Evolutionary conservation across 2,888 invertebrate species (phyloP).

Genomic region (Ormia ochracea): DNA sequence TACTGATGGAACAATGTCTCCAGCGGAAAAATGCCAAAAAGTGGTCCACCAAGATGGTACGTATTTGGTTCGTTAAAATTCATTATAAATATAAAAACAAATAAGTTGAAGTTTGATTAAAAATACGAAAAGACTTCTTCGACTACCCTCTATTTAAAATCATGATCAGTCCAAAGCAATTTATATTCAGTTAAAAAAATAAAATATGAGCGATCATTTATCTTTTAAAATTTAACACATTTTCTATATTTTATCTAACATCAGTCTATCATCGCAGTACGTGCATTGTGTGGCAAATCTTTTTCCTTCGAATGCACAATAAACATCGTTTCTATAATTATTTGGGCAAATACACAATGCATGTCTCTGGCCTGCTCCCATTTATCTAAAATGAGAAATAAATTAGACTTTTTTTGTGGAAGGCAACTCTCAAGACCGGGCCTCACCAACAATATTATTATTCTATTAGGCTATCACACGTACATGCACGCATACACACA

Average conservation of each 20-base stretch:
- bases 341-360: slow-evolving; percentile 8
- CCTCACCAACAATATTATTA: not conserved
- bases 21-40: no score
- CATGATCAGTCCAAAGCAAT: no score
- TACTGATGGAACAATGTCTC: no score
- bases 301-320: not conserved
- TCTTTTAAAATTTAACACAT: not conserved
- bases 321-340: slow-evolving; percentile 1
- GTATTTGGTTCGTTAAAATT: no score
- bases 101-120: no score
- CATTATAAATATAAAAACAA: no score
- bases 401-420: slow-evolving; percentile 2
- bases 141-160: no score
- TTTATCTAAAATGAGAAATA: slow-evolving; percentile 13
- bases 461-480: not conserved
- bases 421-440: not conserved
- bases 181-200: no score
- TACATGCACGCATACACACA: not conserved
- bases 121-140: no score
- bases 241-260: not conserved
- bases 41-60: no score
- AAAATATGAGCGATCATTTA: no score
- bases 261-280: not conserved
- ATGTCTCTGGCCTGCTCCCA: slow-evolving; percentile 1
- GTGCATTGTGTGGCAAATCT: not conserved